Percentiles rank a stretch among this genome's conserved stretches.
phyloP scores from a whole-genome alignment of 2,797 vertebrate species.

The Dendrocincla fuliginosa region DNA sequence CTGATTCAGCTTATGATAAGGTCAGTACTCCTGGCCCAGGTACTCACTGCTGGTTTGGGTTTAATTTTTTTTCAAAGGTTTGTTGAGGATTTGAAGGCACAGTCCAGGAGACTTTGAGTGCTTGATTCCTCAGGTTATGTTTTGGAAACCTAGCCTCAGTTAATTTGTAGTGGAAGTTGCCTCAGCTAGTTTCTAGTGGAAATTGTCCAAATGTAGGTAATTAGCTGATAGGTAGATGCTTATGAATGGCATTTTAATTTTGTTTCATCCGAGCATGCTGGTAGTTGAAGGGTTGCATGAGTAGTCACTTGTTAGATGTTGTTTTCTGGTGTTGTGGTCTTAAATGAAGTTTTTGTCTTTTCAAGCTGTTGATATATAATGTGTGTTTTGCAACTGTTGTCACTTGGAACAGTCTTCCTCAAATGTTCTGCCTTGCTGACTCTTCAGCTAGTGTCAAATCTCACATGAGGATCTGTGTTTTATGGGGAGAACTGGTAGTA shows the following conservation, averaged over 20 bases:
- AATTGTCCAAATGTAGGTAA: background rate
- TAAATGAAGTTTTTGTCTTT: background rate
- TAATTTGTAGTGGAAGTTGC: background rate
- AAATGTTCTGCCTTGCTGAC: background rate
- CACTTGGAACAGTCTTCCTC: background rate
- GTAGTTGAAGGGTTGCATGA: background rate
- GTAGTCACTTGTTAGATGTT: background rate
- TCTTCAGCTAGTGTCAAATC: background rate
- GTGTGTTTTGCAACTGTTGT: background rate
- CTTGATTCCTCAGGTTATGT: background rate
- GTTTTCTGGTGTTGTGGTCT: background rate
- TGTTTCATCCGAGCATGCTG: background rate
- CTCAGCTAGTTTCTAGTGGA: background rate
- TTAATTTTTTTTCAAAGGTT: background rate
- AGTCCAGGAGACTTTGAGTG: background rate
- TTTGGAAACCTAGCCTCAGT: background rate
- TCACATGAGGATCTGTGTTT: background rate
- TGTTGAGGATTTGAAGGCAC: background rate
- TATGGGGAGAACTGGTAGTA: background rate
- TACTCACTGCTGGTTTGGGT: background rate
- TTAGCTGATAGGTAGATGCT: background rate
- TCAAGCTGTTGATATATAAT: accelerated
- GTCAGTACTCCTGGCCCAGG: background rate
- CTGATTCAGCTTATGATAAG: background rate
- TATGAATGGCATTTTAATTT: background rate